Evolutionary conservation across 2,113 vertebrate genomes (phyloP).

Genomic region (Ahaetulla prasina): DNA sequence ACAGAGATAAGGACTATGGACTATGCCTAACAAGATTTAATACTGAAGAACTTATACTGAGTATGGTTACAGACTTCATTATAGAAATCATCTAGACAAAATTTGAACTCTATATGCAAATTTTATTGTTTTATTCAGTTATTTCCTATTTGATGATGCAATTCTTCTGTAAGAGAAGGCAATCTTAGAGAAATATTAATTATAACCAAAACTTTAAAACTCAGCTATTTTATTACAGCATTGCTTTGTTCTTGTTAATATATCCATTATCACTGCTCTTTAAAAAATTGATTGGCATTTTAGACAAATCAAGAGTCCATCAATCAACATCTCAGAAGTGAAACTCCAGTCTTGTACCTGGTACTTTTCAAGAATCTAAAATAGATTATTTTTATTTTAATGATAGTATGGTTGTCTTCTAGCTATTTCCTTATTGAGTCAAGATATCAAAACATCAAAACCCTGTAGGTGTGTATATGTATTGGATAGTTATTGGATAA

Average conservation of each 20-base stretch:
- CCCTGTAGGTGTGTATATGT: neutral
- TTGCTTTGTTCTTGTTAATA: neutral
- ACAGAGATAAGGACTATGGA: neutral
- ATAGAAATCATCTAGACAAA: neutral
- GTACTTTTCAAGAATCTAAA: neutral
- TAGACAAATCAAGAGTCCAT: neutral
- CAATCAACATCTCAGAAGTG: neutral
- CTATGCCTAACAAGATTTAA: neutral
- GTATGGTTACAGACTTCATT: neutral
- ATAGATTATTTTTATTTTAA: neutral
- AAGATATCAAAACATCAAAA: neutral
- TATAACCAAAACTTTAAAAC: fast-evolving
- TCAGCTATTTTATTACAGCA: neutral
- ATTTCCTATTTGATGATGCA: neutral
- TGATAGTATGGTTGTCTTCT: neutral
- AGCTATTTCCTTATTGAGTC: neutral
- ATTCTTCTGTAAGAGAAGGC: neutral
- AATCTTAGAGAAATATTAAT: neutral
- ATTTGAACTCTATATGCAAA: neutral
- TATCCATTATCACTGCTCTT: neutral
- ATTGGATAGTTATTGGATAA: slow-evolving; percentile 27
- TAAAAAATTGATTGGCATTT: neutral
- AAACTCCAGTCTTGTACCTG: neutral
- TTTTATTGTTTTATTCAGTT: neutral
- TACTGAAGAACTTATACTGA: neutral